Percentiles rank a stretch among this genome's conserved stretches.
These are phyloP conservation scores for Acanthurus leucopareius DNA, from an alignment of 2,797 vertebrate genomes.

Conservation along the genomic window DNA sequence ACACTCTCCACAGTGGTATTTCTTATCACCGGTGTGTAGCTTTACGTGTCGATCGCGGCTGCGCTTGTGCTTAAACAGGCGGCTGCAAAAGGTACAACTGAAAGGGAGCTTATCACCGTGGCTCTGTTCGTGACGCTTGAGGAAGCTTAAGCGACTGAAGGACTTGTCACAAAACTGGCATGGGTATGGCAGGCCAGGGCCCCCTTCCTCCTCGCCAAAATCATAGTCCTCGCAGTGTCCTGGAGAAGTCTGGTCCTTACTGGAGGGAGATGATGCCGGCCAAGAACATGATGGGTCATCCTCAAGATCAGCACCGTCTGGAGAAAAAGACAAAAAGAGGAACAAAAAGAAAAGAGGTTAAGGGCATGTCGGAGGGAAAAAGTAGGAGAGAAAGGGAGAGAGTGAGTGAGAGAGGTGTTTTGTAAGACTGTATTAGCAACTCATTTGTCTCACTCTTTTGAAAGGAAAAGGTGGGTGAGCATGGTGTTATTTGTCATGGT, in stretches of 20 bases:
- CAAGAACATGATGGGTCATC: slow-evolving; percentile 98
- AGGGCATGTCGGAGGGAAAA: slow-evolving; percentile 23
- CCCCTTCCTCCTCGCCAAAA: slow-evolving; percentile 97
- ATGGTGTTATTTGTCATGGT: slow-evolving; percentile 69
- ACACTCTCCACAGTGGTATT: slow-evolving; percentile 98
- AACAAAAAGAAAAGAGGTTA: not conserved
- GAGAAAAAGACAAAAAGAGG: slow-evolving; percentile 59
- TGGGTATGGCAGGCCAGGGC: slow-evolving; percentile 94
- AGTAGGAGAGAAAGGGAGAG: slow-evolving; percentile 31
- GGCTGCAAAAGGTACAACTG: slow-evolving; percentile 98
- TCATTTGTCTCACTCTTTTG: slow-evolving; percentile 70
- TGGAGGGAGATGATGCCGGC: slow-evolving; percentile 98
- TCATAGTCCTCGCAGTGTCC: slow-evolving; percentile 97
- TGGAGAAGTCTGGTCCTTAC: slow-evolving; percentile 98
- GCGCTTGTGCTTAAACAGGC: slow-evolving; percentile 99
- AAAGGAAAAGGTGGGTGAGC: slow-evolving; percentile 65
- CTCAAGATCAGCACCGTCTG: slow-evolving; percentile 96
- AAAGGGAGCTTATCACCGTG: slow-evolving; percentile 99
- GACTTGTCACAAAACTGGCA: slow-evolving; percentile 99
- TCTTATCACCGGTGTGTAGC: slow-evolving; percentile 98
- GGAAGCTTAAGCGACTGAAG: slow-evolving; percentile 98
- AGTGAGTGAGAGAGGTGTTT: slow-evolving; percentile 52
- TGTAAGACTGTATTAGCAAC: slow-evolving; percentile 64
- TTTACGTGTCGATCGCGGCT: slow-evolving; percentile 98
- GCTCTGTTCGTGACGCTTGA: slow-evolving; percentile 99